Conservation (phyloP, 2,888 invertebrate species). For the Copidosoma aretas region DNA sequence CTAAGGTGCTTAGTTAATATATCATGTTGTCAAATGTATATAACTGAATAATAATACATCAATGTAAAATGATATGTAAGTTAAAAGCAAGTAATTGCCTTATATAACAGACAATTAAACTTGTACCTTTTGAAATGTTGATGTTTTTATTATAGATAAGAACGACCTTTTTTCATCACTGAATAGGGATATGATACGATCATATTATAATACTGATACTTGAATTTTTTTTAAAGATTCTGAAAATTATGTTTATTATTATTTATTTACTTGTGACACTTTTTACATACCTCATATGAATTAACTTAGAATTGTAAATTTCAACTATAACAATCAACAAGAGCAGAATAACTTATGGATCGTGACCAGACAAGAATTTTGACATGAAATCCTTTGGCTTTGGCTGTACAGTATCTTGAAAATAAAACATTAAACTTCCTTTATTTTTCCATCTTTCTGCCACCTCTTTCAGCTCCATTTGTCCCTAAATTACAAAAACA, state of each 20-base stretch:
- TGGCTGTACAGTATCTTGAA: slow-evolving; percentile 82
- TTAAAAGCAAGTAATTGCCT: slow-evolving; percentile 51
- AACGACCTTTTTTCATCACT: neutral
- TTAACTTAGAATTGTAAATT: slow-evolving; percentile 6
- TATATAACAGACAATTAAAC: slow-evolving; percentile 45
- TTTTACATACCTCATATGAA: slow-evolving; percentile 24
- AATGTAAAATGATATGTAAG: slow-evolving; percentile 54
- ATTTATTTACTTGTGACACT: slow-evolving; percentile 14
- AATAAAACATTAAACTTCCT: slow-evolving; percentile 85
- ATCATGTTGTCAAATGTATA: slow-evolving; percentile 58
- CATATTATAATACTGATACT: neutral
- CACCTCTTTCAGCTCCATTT: slow-evolving; percentile 92
- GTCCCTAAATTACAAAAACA: slow-evolving; percentile 71
- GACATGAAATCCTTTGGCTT: slow-evolving; percentile 91
- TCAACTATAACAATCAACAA: slow-evolving; percentile 15
- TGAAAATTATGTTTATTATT: slow-evolving; percentile 20
- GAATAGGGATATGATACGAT: neutral
- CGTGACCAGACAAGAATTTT: slow-evolving; percentile 81
- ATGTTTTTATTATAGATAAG: neutral
- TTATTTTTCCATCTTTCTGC: slow-evolving; percentile 89
- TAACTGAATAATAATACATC: slow-evolving; percentile 61
- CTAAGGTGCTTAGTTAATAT: slow-evolving; percentile 62
- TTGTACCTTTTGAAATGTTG: slow-evolving; percentile 38
- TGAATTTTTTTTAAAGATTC: slow-evolving; percentile 12
- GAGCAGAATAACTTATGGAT: slow-evolving; percentile 56